Conservation (phyloP, 35 echinoderm and acorn worm genomes). For the Apostichopus parvimensis region DNA sequence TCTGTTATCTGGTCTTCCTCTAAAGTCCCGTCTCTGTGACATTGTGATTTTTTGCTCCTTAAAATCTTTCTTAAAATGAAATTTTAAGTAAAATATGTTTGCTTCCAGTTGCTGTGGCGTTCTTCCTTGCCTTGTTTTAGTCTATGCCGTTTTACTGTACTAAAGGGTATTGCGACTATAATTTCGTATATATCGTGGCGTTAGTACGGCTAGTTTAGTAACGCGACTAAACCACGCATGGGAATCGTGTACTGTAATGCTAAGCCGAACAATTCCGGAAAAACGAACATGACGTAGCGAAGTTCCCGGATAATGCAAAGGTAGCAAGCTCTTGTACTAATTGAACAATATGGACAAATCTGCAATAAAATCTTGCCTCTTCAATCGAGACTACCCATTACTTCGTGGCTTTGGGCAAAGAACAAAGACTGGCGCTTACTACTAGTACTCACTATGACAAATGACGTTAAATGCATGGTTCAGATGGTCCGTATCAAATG, state of each 20-base stretch:
- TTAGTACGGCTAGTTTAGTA: not conserved
- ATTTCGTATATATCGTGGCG: not conserved
- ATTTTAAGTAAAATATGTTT: not conserved
- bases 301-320: slow-evolving; percentile 4
- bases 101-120: not conserved
- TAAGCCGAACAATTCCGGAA: not conserved
- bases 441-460: no score
- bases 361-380: not conserved
- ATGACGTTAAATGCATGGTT: no score
- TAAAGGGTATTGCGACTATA: no score
- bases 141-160: not conserved
- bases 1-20: slow-evolving; percentile 39
- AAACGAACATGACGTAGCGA: not conserved
- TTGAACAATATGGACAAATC: not conserved
- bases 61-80: not conserved
- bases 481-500: no score
- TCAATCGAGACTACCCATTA: slow-evolving; percentile 1
- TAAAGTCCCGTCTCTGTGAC: slow-evolving; percentile 27
- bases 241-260: not conserved
- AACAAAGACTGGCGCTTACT: no score
- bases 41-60: not conserved
- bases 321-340: not conserved
- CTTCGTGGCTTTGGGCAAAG: no score
- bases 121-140: not conserved
- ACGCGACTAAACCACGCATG: not conserved